These are phyloP conservation scores for Tokudaia muenninki DNA, from an alignment of 2,797 vertebrate genomes.

Conservation along the genomic window DNA sequence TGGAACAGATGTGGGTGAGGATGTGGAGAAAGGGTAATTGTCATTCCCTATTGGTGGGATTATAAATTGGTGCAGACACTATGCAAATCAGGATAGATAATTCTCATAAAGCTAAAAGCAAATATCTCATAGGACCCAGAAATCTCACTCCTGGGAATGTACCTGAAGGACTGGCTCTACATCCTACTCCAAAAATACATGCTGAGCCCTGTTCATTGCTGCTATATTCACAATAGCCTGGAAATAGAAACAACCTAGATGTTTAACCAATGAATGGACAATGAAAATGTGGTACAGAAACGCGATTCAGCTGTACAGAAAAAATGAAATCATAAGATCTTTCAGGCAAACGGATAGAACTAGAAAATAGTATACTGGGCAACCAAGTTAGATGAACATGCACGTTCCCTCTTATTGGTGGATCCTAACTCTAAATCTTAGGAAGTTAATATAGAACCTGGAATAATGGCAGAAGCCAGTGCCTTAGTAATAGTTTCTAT, in stretches of 20 bases:
- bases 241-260: background rate
- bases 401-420: background rate
- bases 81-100: background rate
- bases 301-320: background rate
- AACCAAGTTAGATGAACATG: background rate
- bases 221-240: too few relatives aligned
- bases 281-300: background rate
- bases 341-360: background rate
- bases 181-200: background rate
- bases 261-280: too few relatives aligned
- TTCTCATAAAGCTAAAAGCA: background rate
- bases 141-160: too few relatives aligned
- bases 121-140: background rate
- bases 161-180: background rate
- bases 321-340: background rate
- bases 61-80: too few relatives aligned
- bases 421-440: background rate
- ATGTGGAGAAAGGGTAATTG: background rate
- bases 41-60: background rate
- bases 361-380: background rate
- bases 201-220: background rate
- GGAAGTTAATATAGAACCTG: background rate
- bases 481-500: background rate
- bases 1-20: background rate
- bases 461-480: background rate